A percentile compares a stretch with the other conserved stretches of the same genome.
Conservation (phyloP, 2,113 vertebrate genomes). For the Chelonoidis abingdonii region DNA sequence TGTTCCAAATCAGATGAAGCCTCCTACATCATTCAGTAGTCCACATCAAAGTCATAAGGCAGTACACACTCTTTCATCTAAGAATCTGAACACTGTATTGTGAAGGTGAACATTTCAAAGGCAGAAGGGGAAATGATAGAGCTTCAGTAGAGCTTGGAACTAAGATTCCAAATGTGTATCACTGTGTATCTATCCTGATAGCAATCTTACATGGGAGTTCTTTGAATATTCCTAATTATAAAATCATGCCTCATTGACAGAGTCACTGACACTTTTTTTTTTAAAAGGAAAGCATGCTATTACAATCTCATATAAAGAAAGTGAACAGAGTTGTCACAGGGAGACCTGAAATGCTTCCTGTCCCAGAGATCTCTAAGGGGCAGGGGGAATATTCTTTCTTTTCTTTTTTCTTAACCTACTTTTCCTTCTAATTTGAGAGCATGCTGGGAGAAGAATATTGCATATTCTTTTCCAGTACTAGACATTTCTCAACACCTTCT, state of each 20-base stretch:
- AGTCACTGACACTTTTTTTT: background rate
- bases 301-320: background rate
- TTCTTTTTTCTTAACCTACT: background rate
- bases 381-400: background rate
- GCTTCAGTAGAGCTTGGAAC: background rate
- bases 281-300: background rate
- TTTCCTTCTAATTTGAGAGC: background rate
- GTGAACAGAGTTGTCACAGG: background rate
- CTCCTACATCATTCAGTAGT: background rate
- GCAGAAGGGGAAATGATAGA: background rate
- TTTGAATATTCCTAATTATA: background rate
- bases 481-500: background rate
- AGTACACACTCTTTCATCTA: background rate
- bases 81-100: background rate
- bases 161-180: background rate
- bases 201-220: background rate
- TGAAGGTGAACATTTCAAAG: conserved; percentile 5
- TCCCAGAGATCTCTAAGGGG: background rate
- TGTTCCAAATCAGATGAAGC: background rate
- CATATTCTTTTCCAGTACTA: background rate
- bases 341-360: background rate
- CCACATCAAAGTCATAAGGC: background rate
- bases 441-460: background rate
- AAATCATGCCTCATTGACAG: background rate
- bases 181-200: background rate